phyloP scores from a whole-genome alignment of 2,797 vertebrate species.

The Chiloscyllium punctatum region DNA sequence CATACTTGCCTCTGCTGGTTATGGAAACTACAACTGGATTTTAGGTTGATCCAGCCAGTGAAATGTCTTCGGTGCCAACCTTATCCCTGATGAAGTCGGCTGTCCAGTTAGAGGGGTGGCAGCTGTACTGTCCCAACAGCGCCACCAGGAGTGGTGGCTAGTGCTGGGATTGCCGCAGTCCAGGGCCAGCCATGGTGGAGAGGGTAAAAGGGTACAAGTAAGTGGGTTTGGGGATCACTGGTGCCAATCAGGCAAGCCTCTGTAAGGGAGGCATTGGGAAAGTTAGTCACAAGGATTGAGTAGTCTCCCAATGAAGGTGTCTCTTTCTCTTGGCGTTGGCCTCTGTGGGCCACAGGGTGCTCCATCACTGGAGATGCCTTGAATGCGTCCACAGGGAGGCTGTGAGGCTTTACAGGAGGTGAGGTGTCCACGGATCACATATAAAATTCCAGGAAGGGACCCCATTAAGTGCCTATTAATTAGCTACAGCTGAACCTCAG shows the following conservation, averaged over 20 bases:
- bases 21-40: background rate
- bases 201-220: background rate
- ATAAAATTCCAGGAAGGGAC: background rate
- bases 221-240: background rate
- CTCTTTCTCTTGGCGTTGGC: background rate
- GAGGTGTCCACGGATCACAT: background rate
- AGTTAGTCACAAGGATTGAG: background rate
- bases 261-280: background rate
- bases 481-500: background rate
- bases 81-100: too few species aligned
- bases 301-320: background rate
- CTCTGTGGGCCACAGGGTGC: too few species aligned
- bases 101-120: background rate
- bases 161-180: background rate
- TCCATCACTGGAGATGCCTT: too few species aligned
- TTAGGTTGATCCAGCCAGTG: background rate
- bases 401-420: background rate
- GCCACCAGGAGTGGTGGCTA: background rate
- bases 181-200: background rate
- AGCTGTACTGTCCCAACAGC: background rate
- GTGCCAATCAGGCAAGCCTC: too few species aligned
- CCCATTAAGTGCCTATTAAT: background rate
- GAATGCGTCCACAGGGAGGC: too few species aligned
- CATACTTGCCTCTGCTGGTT: background rate
- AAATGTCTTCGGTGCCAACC: background rate